These are phyloP conservation scores for Balanococcus diminutus DNA, from an alignment of 2,888 invertebrate species.

Conservation along the genomic window DNA sequence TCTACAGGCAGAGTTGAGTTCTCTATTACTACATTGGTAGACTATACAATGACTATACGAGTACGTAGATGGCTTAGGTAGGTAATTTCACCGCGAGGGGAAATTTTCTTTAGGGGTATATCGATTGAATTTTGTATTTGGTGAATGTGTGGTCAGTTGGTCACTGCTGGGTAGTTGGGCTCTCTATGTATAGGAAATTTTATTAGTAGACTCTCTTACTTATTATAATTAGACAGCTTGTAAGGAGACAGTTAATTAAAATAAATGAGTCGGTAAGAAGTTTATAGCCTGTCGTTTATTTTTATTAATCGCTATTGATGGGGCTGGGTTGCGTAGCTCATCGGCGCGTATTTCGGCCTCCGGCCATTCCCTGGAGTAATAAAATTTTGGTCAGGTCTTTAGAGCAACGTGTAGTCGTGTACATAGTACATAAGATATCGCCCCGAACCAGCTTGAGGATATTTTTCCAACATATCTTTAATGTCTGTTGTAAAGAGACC, in stretches of 20 bases:
- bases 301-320: slow-evolving; percentile 53
- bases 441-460: not conserved
- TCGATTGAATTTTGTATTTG: not conserved
- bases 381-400: slow-evolving; percentile 17
- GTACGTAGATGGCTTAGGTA: too few species aligned
- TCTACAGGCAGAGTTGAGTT: too few species aligned
- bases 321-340: not conserved
- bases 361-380: slow-evolving; percentile 4
- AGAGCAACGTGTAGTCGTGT: not conserved
- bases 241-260: slow-evolving; percentile 47
- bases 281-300: slow-evolving; percentile 53
- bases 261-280: slow-evolving; percentile 47
- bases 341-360: not conserved
- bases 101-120: too few species aligned
- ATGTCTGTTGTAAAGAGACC: not conserved
- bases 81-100: not conserved
- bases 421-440: not conserved
- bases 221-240: not conserved
- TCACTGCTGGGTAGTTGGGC: not conserved
- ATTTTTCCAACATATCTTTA: not conserved
- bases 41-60: not conserved
- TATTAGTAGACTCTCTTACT: slow-evolving; percentile 2
- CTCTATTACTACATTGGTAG: too few species aligned
- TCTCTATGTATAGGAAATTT: not conserved
- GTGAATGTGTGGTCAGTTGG: not conserved